Percentiles rank a stretch among this genome's conserved stretches.
Evolutionary conservation across 2,113 vertebrate genomes (phyloP).

Genomic region (Colinus virginianus): DNA sequence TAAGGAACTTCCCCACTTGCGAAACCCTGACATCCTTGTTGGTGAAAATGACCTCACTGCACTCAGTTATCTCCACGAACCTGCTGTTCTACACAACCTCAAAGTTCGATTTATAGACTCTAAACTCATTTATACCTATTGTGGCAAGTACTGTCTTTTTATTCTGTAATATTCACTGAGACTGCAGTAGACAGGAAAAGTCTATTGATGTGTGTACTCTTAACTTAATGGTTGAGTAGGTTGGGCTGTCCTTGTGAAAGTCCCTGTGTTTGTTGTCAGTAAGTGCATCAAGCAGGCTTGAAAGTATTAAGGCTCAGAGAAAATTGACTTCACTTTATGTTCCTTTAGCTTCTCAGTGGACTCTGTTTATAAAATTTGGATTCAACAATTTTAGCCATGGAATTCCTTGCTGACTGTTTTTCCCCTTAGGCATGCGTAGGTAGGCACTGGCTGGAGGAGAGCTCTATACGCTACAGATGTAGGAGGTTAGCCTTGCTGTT

Average conservation of each 20-base stretch:
- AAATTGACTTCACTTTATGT: neutral
- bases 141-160: slow-evolving; percentile 82
- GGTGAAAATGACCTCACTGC: slow-evolving; percentile 99
- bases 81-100: slow-evolving; percentile 96
- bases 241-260: neutral
- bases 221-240: rapidly evolving
- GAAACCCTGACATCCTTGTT: slow-evolving; percentile 98
- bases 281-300: neutral
- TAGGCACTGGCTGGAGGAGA: neutral
- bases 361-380: neutral
- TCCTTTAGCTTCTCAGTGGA: neutral
- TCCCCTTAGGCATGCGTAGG: neutral
- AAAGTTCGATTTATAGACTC: slow-evolving; percentile 97
- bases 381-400: neutral
- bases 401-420: neutral
- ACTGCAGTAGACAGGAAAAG: neutral
- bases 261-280: neutral
- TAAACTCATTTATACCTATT: slow-evolving; percentile 98
- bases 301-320: neutral
- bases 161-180: neutral
- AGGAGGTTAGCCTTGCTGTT: neutral
- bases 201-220: neutral
- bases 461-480: rapidly evolving
- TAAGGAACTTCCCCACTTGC: slow-evolving; percentile 91
- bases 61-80: slow-evolving; percentile 97